Evolutionary conservation across 2,888 invertebrate genomes (phyloP), one percentile per base, ranked within the genome.

Genomic region (Lycocerus yunnanus): DNA sequence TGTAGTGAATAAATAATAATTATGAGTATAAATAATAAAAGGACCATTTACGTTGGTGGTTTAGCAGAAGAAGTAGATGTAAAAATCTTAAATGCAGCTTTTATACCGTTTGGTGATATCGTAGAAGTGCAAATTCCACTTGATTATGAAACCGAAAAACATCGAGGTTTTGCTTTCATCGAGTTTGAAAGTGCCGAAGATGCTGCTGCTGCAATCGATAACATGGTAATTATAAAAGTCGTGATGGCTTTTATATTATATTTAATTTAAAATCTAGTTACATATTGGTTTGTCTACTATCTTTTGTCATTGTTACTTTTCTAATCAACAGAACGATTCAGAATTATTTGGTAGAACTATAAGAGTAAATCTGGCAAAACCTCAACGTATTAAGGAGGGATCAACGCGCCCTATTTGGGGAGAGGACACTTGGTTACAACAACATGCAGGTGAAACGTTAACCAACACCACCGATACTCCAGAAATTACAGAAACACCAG

Each of bases 191-290:
- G 93, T 80, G 94, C 96, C 9, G 99, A 99, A 88, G 99, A 99
- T 91, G 98, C 99, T n/a, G 94, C 96, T 10, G 96, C 98, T 27
- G 98, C 99, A 66, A 98, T 99, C 82, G 99, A 99, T 87, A 99
- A 99, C 84, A 98, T 99, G 99, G 97, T 97, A 88, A 84, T 85
- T 77, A 68, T 15, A 15, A 68, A n/a, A n/a, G n/a, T n/a, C n/a
- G n/a, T n/a, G n/a, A n/a, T n/a, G n/a, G n/a, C n/a, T n/a, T n/a
- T n/a, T n/a, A n/a, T n/a, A n/a, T n/a, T n/a, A n/a, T n/a, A n/a
- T n/a, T n/a, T 58, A 8, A 60, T 60, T 60, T 60, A 18, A 16
- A 60, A 15, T 15, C 60, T 60, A 60, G 15, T 20, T 11, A 14
- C 20, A 66, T 66, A 4, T 21, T 58, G 14, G 61, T 18, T 14